Evolutionary conservation across 2,888 invertebrate species (phyloP).

Genomic region (Pyrochroa serraticornis): DNA sequence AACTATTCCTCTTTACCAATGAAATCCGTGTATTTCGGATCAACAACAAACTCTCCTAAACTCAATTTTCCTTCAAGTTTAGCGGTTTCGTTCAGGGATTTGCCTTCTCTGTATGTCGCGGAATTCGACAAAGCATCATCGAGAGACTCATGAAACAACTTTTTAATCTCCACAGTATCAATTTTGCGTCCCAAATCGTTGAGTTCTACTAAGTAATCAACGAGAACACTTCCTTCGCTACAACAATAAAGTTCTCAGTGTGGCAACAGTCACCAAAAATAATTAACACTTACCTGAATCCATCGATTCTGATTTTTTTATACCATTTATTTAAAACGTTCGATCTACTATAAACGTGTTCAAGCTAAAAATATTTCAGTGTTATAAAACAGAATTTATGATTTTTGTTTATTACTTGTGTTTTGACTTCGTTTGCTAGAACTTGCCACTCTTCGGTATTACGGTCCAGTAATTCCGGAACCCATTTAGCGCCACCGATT

Average conservation of each 20-base stretch:
- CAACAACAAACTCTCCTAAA: conserved; percentile 82
- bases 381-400: conserved; percentile 3
- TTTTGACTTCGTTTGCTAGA: conserved; percentile 79
- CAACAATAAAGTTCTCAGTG: conserved; percentile 31
- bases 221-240: conserved; percentile 84
- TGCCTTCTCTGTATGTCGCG: conserved; percentile 52
- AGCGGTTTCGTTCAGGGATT: conserved; percentile 58
- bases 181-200: conserved; percentile 74
- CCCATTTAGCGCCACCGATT: conserved; percentile 81
- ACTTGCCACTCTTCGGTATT: conserved; percentile 88
- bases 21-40: conserved; percentile 87
- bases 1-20: conserved; percentile 72
- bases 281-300: conserved; percentile 66
- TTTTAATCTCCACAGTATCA: conserved; percentile 74
- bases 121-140: conserved; percentile 52
- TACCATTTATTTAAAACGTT: conserved; percentile 79
- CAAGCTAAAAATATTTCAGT: conserved; percentile 72
- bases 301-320: conserved; percentile 84
- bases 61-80: conserved; percentile 67
- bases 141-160: conserved; percentile 68
- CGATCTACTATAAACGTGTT: conserved; percentile 80
- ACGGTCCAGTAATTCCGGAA: conserved; percentile 83
- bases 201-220: conserved; percentile 86
- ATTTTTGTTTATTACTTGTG: conserved; percentile 65
- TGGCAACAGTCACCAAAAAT: background rate